Percentiles rank a stretch among this genome's conserved stretches.
Evolutionary conservation across 2,888 invertebrate genomes (phyloP).

Genomic region (Lasioglossum marginatum): DNA sequence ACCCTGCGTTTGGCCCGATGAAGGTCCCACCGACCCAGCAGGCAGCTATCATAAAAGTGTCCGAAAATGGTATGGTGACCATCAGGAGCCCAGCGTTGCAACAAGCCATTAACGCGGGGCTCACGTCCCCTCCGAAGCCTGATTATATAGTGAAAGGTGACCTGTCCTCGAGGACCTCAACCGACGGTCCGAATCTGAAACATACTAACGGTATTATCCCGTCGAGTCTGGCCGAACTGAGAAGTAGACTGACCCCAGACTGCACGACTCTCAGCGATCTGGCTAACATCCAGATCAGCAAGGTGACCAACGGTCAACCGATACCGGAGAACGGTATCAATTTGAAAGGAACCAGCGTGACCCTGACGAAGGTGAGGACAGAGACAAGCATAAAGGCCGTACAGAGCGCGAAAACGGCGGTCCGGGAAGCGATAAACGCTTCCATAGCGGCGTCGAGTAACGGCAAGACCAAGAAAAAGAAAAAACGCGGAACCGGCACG

Average conservation of each 20-base stretch:
- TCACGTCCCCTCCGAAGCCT: conserved; percentile 82
- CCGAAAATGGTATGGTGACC: conserved; percentile 93
- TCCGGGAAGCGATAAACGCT: conserved; percentile 74
- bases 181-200: conserved; percentile 66
- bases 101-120: conserved; percentile 82
- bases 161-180: conserved; percentile 58
- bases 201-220: conserved; percentile 77
- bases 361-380: conserved; percentile 81
- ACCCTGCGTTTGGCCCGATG: conserved; percentile 91
- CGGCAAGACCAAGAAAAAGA: conserved; percentile 82
- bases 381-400: conserved; percentile 59
- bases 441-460: conserved; percentile 66
- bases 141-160: conserved; percentile 83
- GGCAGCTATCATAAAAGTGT: conserved; percentile 88
- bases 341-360: conserved; percentile 82
- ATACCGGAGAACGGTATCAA: conserved; percentile 83
- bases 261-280: conserved; percentile 78
- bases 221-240: conserved; percentile 79
- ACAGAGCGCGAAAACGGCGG: conserved; percentile 68
- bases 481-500: conserved; percentile 81
- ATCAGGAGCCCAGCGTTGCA: conserved; percentile 91
- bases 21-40: conserved; percentile 86
- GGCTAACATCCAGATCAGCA: conserved; percentile 83
- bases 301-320: conserved; percentile 81
- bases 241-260: conserved; percentile 77